Percentiles rank a stretch among this genome's conserved stretches.
phyloP scores from a whole-genome alignment of 2,797 vertebrate species.

The Lithobates pipiens region DNA sequence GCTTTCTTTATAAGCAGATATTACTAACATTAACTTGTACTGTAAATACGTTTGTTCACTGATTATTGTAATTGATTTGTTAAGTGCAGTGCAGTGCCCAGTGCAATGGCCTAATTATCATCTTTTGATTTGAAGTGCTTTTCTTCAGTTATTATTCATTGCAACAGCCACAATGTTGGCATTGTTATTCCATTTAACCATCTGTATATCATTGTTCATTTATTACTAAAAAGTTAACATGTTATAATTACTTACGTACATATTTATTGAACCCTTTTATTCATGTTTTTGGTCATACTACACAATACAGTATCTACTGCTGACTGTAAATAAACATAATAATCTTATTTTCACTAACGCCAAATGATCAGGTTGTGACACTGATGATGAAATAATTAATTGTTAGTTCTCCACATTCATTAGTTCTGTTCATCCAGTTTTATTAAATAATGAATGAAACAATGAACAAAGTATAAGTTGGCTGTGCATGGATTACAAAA shows the following conservation, averaged over 20 bases:
- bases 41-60: no score
- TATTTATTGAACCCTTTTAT: neutral
- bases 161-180: neutral
- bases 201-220: neutral
- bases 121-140: neutral
- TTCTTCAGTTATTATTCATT: neutral
- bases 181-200: neutral
- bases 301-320: no score
- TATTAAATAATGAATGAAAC: neutral
- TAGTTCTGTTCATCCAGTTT: neutral
- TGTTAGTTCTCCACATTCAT: neutral
- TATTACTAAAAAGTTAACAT: conserved; percentile 1
- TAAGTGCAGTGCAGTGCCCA: neutral
- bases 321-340: no score
- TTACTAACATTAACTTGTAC: no score
- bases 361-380: no score
- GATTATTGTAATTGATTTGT: neutral
- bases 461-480: neutral
- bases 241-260: neutral
- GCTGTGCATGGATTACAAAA: neutral
- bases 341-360: no score
- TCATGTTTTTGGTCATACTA: neutral
- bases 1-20: no score
- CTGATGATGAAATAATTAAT: neutral
- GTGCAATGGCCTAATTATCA: neutral